Conservation (phyloP, 2,797 vertebrate species). For the Scolopax bukidnonensis region DNA sequence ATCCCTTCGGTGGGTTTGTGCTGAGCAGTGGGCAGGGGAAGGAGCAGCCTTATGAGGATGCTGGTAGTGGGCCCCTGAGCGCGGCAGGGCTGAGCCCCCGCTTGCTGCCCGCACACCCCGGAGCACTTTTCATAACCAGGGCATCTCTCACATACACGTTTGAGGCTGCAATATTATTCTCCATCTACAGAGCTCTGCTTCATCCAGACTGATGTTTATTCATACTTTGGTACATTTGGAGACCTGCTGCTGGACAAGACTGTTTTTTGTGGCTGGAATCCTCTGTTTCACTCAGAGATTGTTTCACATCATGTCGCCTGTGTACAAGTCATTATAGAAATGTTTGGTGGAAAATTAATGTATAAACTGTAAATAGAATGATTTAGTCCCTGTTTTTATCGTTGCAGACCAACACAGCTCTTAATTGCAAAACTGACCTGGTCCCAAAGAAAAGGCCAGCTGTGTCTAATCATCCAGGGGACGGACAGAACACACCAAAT, state of each 20-base stretch:
- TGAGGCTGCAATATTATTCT: neutral
- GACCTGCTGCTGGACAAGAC: neutral
- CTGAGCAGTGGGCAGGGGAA: neutral
- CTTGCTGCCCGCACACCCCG: rapidly evolving
- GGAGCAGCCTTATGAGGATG: neutral
- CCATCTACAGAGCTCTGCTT: neutral
- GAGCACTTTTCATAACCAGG: neutral
- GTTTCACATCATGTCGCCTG: neutral
- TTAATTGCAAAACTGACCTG: conserved; percentile 50
- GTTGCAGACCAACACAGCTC: conserved; percentile 16
- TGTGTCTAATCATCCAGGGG: conserved; percentile 39
- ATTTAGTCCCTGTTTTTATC: conserved; percentile 28
- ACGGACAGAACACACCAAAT: neutral
- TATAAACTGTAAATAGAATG: neutral
- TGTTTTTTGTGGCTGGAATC: neutral
- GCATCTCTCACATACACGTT: neutral
- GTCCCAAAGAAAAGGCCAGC: conserved; percentile 46
- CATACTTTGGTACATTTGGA: neutral
- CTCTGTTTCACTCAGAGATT: neutral
- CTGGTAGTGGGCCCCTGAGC: neutral
- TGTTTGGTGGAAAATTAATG: neutral
- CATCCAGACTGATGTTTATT: neutral
- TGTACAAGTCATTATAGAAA: neutral
- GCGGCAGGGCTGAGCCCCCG: neutral
- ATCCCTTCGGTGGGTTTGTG: rapidly evolving